Evolutionary conservation across 2,797 vertebrate genomes (phyloP), one percentile per base, ranked within the genome.

Genomic region (Leontocebus nigricollis): DNA sequence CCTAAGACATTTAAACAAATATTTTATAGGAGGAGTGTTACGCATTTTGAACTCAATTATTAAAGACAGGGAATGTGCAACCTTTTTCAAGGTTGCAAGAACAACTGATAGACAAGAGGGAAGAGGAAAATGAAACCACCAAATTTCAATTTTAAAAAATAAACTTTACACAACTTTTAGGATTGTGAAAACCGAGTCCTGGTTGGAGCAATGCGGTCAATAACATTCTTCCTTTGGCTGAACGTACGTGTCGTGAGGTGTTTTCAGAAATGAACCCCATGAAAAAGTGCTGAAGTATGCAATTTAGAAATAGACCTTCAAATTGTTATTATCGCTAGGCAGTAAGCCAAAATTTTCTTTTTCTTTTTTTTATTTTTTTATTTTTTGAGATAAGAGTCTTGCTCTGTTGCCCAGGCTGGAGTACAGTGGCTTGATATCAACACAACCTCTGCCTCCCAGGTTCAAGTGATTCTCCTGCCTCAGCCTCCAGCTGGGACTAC

Each of bases 341-440:
- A 46, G 7, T 5, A 89, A 91, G 48, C 48, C 55, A 39, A 46
- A 20, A 11, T 36, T 88, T 75, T 55, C 7, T 55, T 55, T 55
- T 52, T 52, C 50, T 57, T 57, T 24, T 26, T 24, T 2, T 59
- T 27, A 3, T 57, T 26, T 26, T 57, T 26, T 59, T 59, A 39
- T 59, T 61, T 61, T 61, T 61, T 61, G 57, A 61, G 26, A 26
- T 12, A 27, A 27, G 26, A 12, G 57, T 61, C 57, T 61, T 27
- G 11, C 57, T 61, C 26, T 61, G 10, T 61, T 61, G 57, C 57
- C 57, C 26, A 61, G 57, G 26, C 57, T 61, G 57, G 67, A 70
- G 67, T 36, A 19, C 9, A 36, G 17, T 4, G 19, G 19, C n/a
- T 0, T 4, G 0, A 22, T 11, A n/a, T n/a, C n/a, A 4, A n/a